Base-by-base conservation (phyloP, 2,113 vertebrate species). In the Marmota flaviventris region DNA sequence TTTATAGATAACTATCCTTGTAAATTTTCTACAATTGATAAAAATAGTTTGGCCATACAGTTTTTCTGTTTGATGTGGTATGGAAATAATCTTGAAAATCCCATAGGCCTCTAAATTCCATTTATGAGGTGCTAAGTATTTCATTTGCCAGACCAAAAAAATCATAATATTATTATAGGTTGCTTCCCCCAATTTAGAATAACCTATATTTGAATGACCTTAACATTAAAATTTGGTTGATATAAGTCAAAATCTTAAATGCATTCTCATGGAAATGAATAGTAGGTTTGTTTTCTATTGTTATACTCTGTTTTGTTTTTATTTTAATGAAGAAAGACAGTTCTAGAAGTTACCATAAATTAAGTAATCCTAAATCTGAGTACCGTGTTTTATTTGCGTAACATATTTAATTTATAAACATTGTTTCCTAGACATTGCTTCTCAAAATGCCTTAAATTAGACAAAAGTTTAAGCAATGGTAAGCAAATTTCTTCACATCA, bases 241-340 rank as follows among this genome's bases (percentile, higher is more conserved):
- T 79, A 73, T 85, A 78, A 97, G 76, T 85, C n/a, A n/a, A 91
- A 94, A 93, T 63, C 48, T 45, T 86, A 42, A 2, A 82, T 83
- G 72, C 3, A 67, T n/a, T 12, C 75, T 88, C 7, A n/a, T 58
- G 69, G 39, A 89, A 94, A 94, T 73, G 8, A 84, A 76, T 9
- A 91, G 4, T 69, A 48, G 24, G 4, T 61, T 95, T 92, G 24
- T 37, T 53, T 85, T 78, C 27, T 69, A 25, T 16, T 82, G n/a
- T 39, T 96, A 34, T 85, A 37, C n/a, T 91, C 4, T 85, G 58
- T 51, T 1, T 81, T 24, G 18, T 96, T 88, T 58, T 69, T 56
- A 65, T 58, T 88, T 58, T 69, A 63, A 70, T 58, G 5, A 4
- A 88, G 39, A 91, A 90, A 91, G 63, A 79, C 2, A 79, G 14